Evolutionary conservation across 2,888 invertebrate genomes (phyloP), one percentile per base, ranked within the genome.

Genomic region (Nesidiocoris tenuis): DNA sequence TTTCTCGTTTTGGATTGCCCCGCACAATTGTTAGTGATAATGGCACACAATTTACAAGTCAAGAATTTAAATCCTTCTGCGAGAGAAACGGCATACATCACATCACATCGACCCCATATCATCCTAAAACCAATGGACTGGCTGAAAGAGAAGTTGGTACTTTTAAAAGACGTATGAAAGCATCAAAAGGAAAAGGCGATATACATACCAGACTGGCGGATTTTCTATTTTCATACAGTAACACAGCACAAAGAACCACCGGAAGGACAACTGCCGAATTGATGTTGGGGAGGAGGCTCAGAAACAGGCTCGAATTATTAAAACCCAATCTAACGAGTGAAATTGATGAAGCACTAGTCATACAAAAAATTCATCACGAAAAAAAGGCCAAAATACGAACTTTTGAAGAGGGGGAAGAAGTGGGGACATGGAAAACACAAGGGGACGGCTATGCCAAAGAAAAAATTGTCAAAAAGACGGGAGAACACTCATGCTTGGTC

Each of bases 111-210:
- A n/a, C n/a, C n/a, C n/a, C n/a, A n/a, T n/a, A n/a, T n/a, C n/a
- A n/a, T n/a, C n/a, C n/a, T n/a, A n/a, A n/a, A n/a, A n/a, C n/a
- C n/a, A n/a, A n/a, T n/a, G n/a, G n/a, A n/a, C n/a, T n/a, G n/a
- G n/a, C n/a, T n/a, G n/a, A n/a, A n/a, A 77, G 80, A 24, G 80
- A 78, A 64, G 79, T 81, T 2, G 79, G 80, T 77, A 80, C 79
- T 12, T 72, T 80, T 59, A 81, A 81, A 76, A 56, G 75, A 63
- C n/a, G 59, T 19, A 63, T 79, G 17, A 61, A 61, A 22, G 66
- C 76, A 9, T 9, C 75, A 19, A 17, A 59, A 61, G 59, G 39
- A 3, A 22, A 61, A 61, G 70, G 54, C 64, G 76, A 76, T 61
- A 74, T 74, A 61, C 76, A 76, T 57, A 76, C 70, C 61, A 77